Base-by-base conservation (phyloP, 2,113 vertebrate genomes). In the Plecotus auritus region DNA sequence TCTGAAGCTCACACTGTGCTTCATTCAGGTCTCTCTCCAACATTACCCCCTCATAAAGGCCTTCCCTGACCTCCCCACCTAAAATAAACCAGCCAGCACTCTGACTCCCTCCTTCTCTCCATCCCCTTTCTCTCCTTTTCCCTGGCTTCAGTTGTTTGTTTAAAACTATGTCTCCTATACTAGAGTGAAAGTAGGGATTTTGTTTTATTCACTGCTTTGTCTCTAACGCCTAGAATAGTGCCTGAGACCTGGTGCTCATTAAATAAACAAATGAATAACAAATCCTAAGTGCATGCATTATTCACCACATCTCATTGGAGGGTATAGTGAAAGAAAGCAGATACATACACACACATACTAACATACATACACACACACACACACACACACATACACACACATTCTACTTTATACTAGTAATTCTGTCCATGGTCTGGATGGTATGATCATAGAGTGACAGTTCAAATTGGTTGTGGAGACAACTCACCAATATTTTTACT, bases 191-290 rank as follows among this genome's bases (percentile, higher is more conserved):
- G 59, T 32, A 40, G 69, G 8, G 22, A 59, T 64, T 49, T 69
- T 84, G 22, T 82, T 84, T 74, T 49, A 28, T 13, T 85, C 69
- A 66, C n/a, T 32, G 56, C 66, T 89, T 84, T 80, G 47, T 70
- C 54, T 84, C 56, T 35, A 73, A 54, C 70, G 61, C 35, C 66
- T 67, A 49, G 22, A 90, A 47, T 11, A 64, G 35, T 56, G 16
- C 56, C 54, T 12, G 30, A 80, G 77, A 87, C 61, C 69, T 20
- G 45, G 32, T 7, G 51, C 18, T 85, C 80, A 80, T 67, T 93
- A 56, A 82, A 61, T 11, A 32, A 93, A 61, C 16, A 20, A 90
- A 76, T 67, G 42, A 61, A 85, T 45, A 59, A 59, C 74, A 59
- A 56, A 40, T 18, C 40, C 51, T 28, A 61, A 56, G 45, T 49